These are phyloP conservation scores for Platalea minor DNA, from an alignment of 2,797 vertebrate genomes.

Conservation along the genomic window DNA sequence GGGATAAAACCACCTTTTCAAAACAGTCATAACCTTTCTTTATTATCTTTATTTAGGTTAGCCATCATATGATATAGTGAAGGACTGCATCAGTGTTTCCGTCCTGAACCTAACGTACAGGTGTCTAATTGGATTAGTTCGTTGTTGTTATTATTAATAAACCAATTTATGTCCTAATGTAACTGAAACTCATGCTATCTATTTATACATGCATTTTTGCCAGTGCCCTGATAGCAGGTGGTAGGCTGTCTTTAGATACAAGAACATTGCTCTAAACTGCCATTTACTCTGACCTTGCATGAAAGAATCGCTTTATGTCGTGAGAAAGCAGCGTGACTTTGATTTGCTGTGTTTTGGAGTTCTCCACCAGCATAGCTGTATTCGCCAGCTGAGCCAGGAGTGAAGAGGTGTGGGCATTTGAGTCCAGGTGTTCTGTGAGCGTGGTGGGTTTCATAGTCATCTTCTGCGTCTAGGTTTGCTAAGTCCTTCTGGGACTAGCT, in stretches of 20 bases:
- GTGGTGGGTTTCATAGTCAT: neutral
- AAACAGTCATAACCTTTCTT: slow-evolving; percentile 23
- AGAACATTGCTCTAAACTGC: neutral
- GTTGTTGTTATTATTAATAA: neutral
- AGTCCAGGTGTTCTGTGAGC: neutral
- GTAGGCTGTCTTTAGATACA: neutral
- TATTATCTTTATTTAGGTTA: slow-evolving; percentile 15
- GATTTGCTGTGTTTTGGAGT: neutral
- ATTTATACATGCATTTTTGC: neutral
- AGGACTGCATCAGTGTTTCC: slow-evolving; percentile 10
- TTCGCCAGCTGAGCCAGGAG: neutral
- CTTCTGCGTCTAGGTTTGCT: neutral
- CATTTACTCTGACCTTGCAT: neutral
- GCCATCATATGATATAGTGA: neutral
- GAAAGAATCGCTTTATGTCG: neutral
- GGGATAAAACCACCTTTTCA: slow-evolving; percentile 28
- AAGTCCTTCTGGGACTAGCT: neutral
- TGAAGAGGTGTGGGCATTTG: neutral
- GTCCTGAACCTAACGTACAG: neutral
- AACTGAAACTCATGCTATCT: neutral
- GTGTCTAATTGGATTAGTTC: neutral
- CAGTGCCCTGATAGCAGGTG: neutral
- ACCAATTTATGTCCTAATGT: neutral
- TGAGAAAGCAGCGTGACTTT: neutral
- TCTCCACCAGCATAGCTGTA: too few species aligned